Conservation (phyloP, 1,140 invertebrate species). For the Drosophila gunungcola region DNA sequence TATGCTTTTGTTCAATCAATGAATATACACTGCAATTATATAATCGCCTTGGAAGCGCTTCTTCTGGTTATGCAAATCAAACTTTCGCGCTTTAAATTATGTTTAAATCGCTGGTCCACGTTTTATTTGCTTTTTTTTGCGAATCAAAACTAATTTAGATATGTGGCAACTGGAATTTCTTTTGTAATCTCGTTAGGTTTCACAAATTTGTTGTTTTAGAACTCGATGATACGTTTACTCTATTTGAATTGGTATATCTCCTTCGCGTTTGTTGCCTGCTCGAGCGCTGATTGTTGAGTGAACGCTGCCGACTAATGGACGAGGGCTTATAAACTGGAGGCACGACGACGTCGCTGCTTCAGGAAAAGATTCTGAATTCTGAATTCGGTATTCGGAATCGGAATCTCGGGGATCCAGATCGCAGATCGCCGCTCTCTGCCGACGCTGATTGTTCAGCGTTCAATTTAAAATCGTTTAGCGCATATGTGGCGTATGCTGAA, state of each 20-base stretch:
- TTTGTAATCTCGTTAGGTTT: slow-evolving; percentile 62
- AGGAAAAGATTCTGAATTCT: slow-evolving; percentile 11
- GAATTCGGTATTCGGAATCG: slow-evolving; percentile 4
- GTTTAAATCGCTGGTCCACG: slow-evolving; percentile 25
- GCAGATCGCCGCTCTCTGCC: slow-evolving; percentile 9
- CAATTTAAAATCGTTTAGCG: slow-evolving; percentile 58
- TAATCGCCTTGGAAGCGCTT: slow-evolving; percentile 24
- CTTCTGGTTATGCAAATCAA: slow-evolving; percentile 53
- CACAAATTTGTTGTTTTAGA: slow-evolving; percentile 21
- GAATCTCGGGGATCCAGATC: slow-evolving; percentile 2
- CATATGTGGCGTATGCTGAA: slow-evolving; percentile 5
- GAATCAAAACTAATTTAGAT: slow-evolving; percentile 54
- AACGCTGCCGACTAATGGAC: slow-evolving; percentile 26
- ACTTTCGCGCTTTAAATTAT: slow-evolving; percentile 39
- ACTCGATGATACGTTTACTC: slow-evolving; percentile 8
- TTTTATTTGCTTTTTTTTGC: neutral
- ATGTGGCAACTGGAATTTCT: slow-evolving; percentile 32
- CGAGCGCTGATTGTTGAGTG: slow-evolving; percentile 56
- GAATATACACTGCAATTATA: slow-evolving; percentile 42
- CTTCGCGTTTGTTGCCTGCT: slow-evolving; percentile 45
- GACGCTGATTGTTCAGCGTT: slow-evolving; percentile 66
- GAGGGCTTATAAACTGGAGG: slow-evolving; percentile 48
- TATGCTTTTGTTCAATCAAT: slow-evolving; percentile 10
- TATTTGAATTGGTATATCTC: neutral
- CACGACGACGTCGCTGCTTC: slow-evolving; percentile 17